These are phyloP conservation scores for Strigamia transsilvanica DNA, from an alignment of 2,888 invertebrate species.

Conservation along the genomic window DNA sequence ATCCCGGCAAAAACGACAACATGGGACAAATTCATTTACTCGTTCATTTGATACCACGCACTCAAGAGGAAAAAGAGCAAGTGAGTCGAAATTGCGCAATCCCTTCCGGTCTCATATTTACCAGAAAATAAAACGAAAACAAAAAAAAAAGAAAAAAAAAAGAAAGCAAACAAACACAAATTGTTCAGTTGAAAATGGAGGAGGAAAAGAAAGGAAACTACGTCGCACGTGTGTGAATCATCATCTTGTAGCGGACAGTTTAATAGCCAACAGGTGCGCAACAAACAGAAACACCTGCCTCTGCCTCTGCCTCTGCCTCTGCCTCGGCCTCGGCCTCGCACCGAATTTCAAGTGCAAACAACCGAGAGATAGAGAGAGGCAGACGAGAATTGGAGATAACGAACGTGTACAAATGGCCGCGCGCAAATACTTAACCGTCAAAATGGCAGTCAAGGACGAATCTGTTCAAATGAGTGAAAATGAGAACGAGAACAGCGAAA, in stretches of 20 bases:
- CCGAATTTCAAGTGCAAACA: background rate
- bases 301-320: no score
- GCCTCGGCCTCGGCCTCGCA: no score
- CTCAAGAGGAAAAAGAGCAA: conserved; percentile 94
- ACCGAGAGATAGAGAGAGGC: background rate
- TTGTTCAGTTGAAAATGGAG: background rate
- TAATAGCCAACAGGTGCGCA: conserved; percentile 3
- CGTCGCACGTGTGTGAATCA: background rate
- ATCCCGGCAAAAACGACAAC: conserved; percentile 73
- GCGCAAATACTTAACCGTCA: background rate
- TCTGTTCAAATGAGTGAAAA: background rate
- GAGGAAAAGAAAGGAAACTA: background rate
- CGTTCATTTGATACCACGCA: conserved; percentile 87
- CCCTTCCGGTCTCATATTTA: background rate
- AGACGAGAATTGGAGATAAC: no score
- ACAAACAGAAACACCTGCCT: background rate
- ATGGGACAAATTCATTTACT: conserved; percentile 87
- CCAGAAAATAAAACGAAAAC: no score
- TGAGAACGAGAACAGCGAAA: background rate
- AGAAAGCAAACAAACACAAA: no score
- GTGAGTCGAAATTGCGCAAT: conserved; percentile 68
- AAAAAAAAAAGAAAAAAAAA: no score
- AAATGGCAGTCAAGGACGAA: conserved; percentile 10
- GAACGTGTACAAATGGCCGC: background rate
- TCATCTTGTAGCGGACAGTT: background rate